Evolutionary conservation across 1,140 invertebrate species (phyloP), one percentile per base, ranked within the genome.

Genomic region (Zaprionus ornatus): DNA sequence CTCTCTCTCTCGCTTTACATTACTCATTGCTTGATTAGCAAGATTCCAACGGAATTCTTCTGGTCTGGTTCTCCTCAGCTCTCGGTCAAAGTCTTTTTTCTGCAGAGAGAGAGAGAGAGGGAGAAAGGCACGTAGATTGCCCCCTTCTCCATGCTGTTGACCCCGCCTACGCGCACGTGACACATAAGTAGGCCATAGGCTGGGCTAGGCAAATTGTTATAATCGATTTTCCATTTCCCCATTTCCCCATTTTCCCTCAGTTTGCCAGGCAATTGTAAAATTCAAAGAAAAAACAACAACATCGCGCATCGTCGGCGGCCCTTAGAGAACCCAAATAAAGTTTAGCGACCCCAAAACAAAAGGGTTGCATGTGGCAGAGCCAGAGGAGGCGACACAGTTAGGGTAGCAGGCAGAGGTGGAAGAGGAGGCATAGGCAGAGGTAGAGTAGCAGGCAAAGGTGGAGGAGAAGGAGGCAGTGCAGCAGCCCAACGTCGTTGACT

Each of bases 151-250:
- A 59, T 67, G 65, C 65, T 68, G 52, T 71, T 61, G 60, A 52
- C 10, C n/a, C n/a, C 42, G 17, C 42, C 59, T 15, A 63, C 61
- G 29, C 35, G 40, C 61, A 75, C 60, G 55, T 65, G 75, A 68
- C 60, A 74, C 40, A 63, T 70, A 82, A 86, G 80, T 86, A 87
- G 82, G 82, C 82, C 82, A 82, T 72, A 60, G 15, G 17, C 74
- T 66, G 68, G 25, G 40, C 29, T 32, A n/a, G 6, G 17, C 76
- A 76, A 74, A 71, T 77, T 84, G 42, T 83, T 37, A 19, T 62
- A 80, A 87, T 87, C 84, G 84, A 88, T 87, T 84, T 88, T 87
- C 64, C 76, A 48, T 23, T 67, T 57, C 15, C 32, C 63, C 15
- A 19, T 67, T 57, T 4, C 32, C 63, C 15, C 17, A 45, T 72